These are phyloP conservation scores for Rosalia funebris DNA, from an alignment of 2,888 invertebrate species.

Conservation along the genomic window DNA sequence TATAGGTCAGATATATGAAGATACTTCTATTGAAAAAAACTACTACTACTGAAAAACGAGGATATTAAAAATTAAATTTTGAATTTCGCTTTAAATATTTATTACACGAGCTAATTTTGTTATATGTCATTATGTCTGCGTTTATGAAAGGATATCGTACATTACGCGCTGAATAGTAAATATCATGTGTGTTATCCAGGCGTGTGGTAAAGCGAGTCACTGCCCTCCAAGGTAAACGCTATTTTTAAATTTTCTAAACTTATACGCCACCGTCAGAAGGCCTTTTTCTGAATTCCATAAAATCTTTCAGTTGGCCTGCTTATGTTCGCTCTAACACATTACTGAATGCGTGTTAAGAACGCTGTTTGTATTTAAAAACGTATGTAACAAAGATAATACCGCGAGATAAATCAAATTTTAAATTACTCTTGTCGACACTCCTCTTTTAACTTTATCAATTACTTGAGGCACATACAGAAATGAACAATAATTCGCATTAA, in stretches of 20 bases:
- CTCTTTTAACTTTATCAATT: not conserved
- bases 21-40: too few relatives aligned
- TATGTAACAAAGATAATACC: not conserved
- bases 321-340: not conserved
- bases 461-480: not conserved
- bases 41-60: too few relatives aligned
- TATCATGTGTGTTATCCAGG: conserved; percentile 10
- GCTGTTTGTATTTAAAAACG: conserved; percentile 10
- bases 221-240: conserved; percentile 24
- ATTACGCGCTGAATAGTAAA: too few relatives aligned
- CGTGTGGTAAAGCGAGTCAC: conserved; percentile 25
- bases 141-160: too few relatives aligned
- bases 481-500: conserved; percentile 9
- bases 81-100: too few relatives aligned
- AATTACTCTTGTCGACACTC: conserved; percentile 10
- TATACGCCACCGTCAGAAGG: conserved; percentile 1
- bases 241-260: conserved; percentile 29
- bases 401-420: conserved; percentile 12
- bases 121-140: too few relatives aligned
- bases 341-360: conserved; percentile 1
- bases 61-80: too few relatives aligned
- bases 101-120: too few relatives aligned
- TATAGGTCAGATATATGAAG: too few relatives aligned
- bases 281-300: conserved; percentile 9
- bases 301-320: not conserved